Conservation (phyloP, 1,140 invertebrate species). For the Idris sp. region DNA sequence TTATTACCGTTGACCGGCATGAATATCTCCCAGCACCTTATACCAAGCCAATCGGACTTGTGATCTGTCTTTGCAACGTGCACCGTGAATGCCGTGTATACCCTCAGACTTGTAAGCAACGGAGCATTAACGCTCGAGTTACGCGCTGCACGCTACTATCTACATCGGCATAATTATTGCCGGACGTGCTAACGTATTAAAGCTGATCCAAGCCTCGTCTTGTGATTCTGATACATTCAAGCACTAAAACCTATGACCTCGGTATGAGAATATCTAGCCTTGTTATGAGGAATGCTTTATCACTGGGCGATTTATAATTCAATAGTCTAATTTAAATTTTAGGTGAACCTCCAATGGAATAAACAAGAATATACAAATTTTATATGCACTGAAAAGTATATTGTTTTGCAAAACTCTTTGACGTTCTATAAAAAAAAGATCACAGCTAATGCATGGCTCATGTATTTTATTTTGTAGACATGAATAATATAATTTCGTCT, state of each 20-base stretch:
- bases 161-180: slow-evolving; percentile 77
- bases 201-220: slow-evolving; percentile 58
- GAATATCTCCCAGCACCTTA: slow-evolving; percentile 70
- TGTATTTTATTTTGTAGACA: too few relatives aligned
- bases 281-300: slow-evolving; percentile 35
- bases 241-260: slow-evolving; percentile 56
- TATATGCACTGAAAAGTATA: too few relatives aligned
- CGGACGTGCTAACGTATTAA: slow-evolving; percentile 64
- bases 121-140: slow-evolving; percentile 74
- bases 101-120: slow-evolving; percentile 56
- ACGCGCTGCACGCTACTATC: slow-evolving; percentile 70
- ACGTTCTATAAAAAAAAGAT: too few relatives aligned
- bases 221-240: slow-evolving; percentile 51
- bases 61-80: slow-evolving; percentile 70
- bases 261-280: slow-evolving; percentile 25
- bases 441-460: too few relatives aligned
- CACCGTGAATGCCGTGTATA: slow-evolving; percentile 53
- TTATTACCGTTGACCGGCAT: slow-evolving; percentile 72
- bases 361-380: too few relatives aligned
- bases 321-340: too few relatives aligned
- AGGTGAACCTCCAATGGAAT: too few relatives aligned
- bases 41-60: slow-evolving; percentile 67
- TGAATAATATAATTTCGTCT: too few relatives aligned
- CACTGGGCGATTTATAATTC: slow-evolving; percentile 27
- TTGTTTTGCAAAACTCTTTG: too few relatives aligned